Base-by-base conservation (phyloP, 2,797 vertebrate genomes). In the Onychomys torridus region DNA sequence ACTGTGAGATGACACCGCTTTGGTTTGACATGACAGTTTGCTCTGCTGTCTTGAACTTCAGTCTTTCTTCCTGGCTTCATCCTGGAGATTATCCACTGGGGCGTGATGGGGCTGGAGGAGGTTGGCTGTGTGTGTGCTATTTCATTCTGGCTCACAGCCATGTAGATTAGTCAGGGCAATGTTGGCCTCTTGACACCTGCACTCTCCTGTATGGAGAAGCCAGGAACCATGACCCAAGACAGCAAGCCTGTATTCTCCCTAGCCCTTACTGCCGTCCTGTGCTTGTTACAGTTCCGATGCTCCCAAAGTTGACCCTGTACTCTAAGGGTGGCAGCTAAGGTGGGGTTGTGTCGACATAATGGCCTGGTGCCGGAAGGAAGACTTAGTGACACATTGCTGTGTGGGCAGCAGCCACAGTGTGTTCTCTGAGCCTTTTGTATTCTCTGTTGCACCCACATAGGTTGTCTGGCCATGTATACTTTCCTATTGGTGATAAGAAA, bases 61-160 rank as follows among this genome's bases (percentile, higher is more conserved):
- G 16, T 90, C 65, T 88, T 90, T 73, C 43, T 93, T 75, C 34
- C 27, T 52, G 10, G n/a, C 83, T 90, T 73, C 69, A 40, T 17
- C 11, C 52, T 63, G 7, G 29, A 49, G n/a, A 21, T 88, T 93
- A 10, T 84, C 12, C 49, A 17, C 49, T n/a, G 29, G 85, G 57
- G 55, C 63, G 46, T 8, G 43, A 37, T 78, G 49, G 19, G n/a
- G 40, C 40, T 57, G 14, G 27, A 21, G 21, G 49, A 84, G 71
- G 52, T 29, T 81, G 21, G 46, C 29, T 43, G 0, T 55, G 4
- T 69, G 43, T 61, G 4, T 84, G 34, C 32, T 25, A 14, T 57
- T 76, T 27, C 14, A 3, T 27, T 67, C 59, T 89, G 34, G 75
- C 10, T 79, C 21, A 21, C 4, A 6, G 57, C 69, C 29, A 17